Evolutionary conservation across 2,113 vertebrate species (phyloP), one percentile per base, ranked within the genome.

Genomic region (Hemicordylus capensis): DNA sequence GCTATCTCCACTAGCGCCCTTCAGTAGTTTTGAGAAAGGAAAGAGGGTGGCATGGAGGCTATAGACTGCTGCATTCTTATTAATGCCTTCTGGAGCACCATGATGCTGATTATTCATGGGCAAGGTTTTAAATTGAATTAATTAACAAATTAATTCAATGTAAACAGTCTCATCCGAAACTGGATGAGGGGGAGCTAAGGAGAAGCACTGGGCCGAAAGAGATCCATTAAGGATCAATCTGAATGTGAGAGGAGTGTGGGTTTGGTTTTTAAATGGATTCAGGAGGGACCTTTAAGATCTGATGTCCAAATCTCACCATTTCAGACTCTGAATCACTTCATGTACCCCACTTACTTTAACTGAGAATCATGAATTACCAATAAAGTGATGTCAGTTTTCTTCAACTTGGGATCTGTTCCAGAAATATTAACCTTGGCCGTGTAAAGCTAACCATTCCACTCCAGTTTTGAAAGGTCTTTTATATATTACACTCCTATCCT

Each of bases 331-430:
- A 4, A 67, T 67, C 46, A 76, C 20, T 51, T 64, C 14, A 51
- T 37, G 39, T 26, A 51, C 64, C n/a, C 31, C 39, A 19, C 31
- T 51, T 31, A 72, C 14, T 59, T n/a, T 12, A 77, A 5, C 24
- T n/a, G 22, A 58, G 48, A 46, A 39, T 28, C 58, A 14, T 74
- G 31, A 83, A 64, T 17, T 6, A 54, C n/a, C 31, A 51, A 44
- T 34, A 48, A 37, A 42, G 34, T 72, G 7, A 54, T 26, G 37
- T 28, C 77, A 37, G 31, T 63, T 84, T 80, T 39, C 69, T 66
- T 44, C 37, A 42, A 79, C 1, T 59, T 26, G 0, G 0, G 8
- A 85, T 20, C 78, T 44, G n/a, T 82, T 44, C 34, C 3, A 34
- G 64, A 63, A 63, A 61, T 61, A 42, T 54, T 87, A 76, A 59